Base-by-base conservation (phyloP, 2,113 vertebrate species). In the Calypte anna region DNA sequence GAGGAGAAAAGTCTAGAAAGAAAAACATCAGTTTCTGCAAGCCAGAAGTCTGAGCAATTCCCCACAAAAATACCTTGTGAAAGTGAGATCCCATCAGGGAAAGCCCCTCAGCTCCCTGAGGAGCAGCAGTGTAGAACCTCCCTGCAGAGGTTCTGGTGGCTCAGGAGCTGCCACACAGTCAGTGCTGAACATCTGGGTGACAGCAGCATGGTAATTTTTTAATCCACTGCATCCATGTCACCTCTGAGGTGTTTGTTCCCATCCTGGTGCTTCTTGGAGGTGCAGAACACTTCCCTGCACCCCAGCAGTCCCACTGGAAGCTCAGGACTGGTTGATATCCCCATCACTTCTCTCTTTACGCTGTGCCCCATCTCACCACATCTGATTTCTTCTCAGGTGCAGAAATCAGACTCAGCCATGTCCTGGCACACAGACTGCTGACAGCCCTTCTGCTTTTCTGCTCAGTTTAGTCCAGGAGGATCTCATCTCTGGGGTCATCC, bases 301-400 rank as follows among this genome's bases (percentile, higher is more conserved):
- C 22, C 1, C 14, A 50, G 10, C 21, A 5, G 3, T 68, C 51
- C 23, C 72, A 5, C 14, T 6, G 58, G 10, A 67, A 31, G 33
- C 43, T 5, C 10, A 13, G 79, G 33, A 3, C 2, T 54, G 27
- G 22, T 9, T 55, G 14, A 10, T 48, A 31, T 23, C 44, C 86
- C 84, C 21, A 6, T 4, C 50, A 1, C 44, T 33, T 36, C 63
- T 2, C 43, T 12, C 51, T 18, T 58, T 19, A 7, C 0, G 0
- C 70, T 27, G 6, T 15, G 4, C 43, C 58, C 15, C 3, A 0
- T 31, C 23, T 40, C 55, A 19, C 68, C 1, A 0, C 4, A 1
- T 24, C 31, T 57, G 43, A 3, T 70, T 90, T 51, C 67, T 76
- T 22, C 36, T 81, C 59, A 5, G 2, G 2, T 1, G 0, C 55